phyloP scores from a whole-genome alignment of 1,140 invertebrate species.

The Pissodes strobi region DNA sequence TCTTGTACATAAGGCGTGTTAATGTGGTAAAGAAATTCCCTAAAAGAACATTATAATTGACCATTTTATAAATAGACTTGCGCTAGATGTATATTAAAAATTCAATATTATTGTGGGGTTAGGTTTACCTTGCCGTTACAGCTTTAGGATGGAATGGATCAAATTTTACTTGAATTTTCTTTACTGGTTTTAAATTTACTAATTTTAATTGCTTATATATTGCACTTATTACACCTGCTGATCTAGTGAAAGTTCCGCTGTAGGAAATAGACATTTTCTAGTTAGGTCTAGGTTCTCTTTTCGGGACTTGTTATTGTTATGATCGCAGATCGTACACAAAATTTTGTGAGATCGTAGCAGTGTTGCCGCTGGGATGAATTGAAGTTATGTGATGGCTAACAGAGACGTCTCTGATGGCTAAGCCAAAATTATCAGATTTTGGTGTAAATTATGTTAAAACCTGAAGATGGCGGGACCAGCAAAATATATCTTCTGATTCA shows the following conservation, averaged over 20 bases:
- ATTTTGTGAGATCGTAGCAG: too few relatives aligned
- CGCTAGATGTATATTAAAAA: slow-evolving; percentile 48
- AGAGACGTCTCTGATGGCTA: too few relatives aligned
- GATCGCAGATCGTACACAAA: too few relatives aligned
- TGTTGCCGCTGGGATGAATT: too few relatives aligned
- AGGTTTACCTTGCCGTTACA: slow-evolving; percentile 68
- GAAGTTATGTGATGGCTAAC: too few relatives aligned
- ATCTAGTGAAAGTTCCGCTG: slow-evolving; percentile 66
- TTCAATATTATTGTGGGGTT: slow-evolving; percentile 46
- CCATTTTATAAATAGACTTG: slow-evolving; percentile 44
- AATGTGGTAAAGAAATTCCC: slow-evolving; percentile 73
- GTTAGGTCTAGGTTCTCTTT: too few relatives aligned
- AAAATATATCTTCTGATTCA: too few relatives aligned
- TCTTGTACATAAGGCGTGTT: slow-evolving; percentile 65
- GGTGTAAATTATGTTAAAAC: too few relatives aligned
- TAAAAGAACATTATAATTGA: slow-evolving; percentile 56
- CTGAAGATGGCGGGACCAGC: too few relatives aligned
- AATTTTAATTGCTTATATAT: slow-evolving; percentile 70
- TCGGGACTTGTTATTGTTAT: too few relatives aligned
- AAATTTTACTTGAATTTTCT: slow-evolving; percentile 76
- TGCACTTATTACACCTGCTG: slow-evolving; percentile 67
- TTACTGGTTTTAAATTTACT: slow-evolving; percentile 79
- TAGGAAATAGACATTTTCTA: slow-evolving; percentile 73
- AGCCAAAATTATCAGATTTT: too few relatives aligned
- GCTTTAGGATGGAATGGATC: slow-evolving; percentile 80